Evolutionary conservation across 2,113 vertebrate species (phyloP), one percentile per base, ranked within the genome.

Genomic region (Pungitius pungitius): DNA sequence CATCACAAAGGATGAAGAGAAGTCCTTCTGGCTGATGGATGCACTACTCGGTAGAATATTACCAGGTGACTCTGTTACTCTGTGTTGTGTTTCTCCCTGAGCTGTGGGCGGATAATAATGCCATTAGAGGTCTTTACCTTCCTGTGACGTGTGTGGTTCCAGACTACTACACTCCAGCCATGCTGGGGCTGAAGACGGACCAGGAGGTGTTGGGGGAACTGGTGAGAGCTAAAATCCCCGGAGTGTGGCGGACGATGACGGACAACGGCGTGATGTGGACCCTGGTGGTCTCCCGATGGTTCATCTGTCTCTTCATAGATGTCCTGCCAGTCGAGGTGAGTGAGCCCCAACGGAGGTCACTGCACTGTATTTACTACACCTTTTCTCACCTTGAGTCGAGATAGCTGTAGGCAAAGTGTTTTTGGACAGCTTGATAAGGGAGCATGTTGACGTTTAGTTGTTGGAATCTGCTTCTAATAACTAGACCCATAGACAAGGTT

Each of bases 221-320:
- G 71, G 96, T 99, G 67, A 95, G 93, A 80, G 80, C 91, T 37
- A 99, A 97, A 90, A 77, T 94, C 52, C 97, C 97, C 0, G 89
- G 89, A 0, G 96, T 98, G 51, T 96, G 95, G 58, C 92, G 95
- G 77, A 85, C 94, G 77, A 96, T 99, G 96, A 90, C 92, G 6
- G 89, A 92, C 24, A 95, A 98, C 0, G 94, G 94, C 0, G 93
- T 96, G 51, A 95, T 95, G 91, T 99, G 98, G 98, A 96, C 95
- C 15, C 89, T 99, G 20, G 92, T 99, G 77, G 96, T 96, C 26
- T 98, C 97, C 1, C 94, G 96, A 14, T 99, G 98, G 98, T 98
- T 99, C 88, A 96, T 99, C 82, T 99, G 98, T 88, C 93, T 99
- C 75, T 99, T 95, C 40, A 96, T 98, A 60, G 98, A 99, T 68